phyloP scores from a whole-genome alignment of 2,113 vertebrate genomes.

The Tetrao urogallus region DNA sequence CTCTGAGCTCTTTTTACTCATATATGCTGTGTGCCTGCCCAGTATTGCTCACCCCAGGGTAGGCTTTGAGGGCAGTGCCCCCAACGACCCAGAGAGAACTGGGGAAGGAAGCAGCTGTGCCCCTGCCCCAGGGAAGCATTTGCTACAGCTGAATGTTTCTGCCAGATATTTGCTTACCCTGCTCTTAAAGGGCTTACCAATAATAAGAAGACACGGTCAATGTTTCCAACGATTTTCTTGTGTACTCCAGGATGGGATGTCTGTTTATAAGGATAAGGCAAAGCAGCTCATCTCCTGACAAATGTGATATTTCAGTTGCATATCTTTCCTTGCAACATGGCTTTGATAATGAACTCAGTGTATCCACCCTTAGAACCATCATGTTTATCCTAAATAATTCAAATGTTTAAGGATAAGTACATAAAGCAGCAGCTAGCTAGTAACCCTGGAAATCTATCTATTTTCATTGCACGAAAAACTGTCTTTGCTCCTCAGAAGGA shows the following conservation, averaged over 20 bases:
- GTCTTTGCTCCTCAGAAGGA: background rate
- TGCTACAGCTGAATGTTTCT: background rate
- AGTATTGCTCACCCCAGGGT: background rate
- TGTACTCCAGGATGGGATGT: background rate
- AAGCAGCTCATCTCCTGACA: background rate
- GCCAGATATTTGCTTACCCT: background rate
- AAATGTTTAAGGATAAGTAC: background rate
- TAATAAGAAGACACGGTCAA: background rate
- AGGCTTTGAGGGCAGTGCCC: background rate
- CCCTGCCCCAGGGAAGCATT: background rate
- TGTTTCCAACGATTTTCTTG: background rate
- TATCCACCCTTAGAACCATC: background rate
- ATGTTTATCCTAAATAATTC: background rate
- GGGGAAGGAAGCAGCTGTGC: background rate
- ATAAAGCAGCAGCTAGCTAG: background rate
- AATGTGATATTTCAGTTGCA: background rate
- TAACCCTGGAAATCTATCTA: background rate
- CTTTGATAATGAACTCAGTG: background rate
- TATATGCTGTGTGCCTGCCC: background rate
- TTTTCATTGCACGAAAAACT: background rate
- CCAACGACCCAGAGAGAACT: fast-evolving
- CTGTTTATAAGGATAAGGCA: background rate
- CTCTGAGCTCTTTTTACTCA: background rate
- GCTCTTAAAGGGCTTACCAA: background rate
- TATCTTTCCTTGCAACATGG: background rate